Evolutionary conservation across 37 sponge, comb jelly and placozoan species (phyloP).

Genomic region (Petrosia ficiformis): DNA sequence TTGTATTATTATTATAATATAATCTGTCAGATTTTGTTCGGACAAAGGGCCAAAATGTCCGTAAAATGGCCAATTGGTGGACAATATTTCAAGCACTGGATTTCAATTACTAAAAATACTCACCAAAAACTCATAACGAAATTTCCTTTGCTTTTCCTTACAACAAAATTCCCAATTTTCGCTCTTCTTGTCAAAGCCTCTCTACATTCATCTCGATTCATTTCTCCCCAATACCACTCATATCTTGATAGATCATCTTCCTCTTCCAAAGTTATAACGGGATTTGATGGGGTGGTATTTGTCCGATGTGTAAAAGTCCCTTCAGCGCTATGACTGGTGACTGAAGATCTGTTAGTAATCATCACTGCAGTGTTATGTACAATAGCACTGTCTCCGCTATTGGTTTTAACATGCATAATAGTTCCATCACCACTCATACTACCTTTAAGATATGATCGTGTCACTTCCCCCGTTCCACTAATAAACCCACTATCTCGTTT

Average conservation of each 20-base stretch:
- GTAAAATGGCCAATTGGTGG: too few species aligned
- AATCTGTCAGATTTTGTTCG: too few species aligned
- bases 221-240: slow-evolving; percentile 61
- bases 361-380: not conserved
- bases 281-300: not conserved
- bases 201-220: slow-evolving; percentile 44
- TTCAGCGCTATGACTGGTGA: slow-evolving; percentile 12
- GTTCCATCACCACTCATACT: not conserved
- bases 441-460: not conserved
- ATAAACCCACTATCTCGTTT: slow-evolving; percentile 19
- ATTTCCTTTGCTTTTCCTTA: slow-evolving; percentile 38
- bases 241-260: slow-evolving; percentile 9
- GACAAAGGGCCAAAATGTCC: too few species aligned
- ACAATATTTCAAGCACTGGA: too few species aligned
- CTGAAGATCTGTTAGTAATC: not conserved
- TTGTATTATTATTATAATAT: too few species aligned
- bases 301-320: not conserved
- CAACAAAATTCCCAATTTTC: slow-evolving; percentile 56
- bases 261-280: too few species aligned
- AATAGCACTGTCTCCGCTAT: slow-evolving; percentile 12
- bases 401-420: not conserved
- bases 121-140: slow-evolving; percentile 68
- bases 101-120: too few species aligned
- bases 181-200: slow-evolving; percentile 33
- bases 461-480: slow-evolving; percentile 1